A percentile compares a stretch with the other conserved stretches of the same genome.
phyloP scores from a whole-genome alignment of 2,797 vertebrate genomes.

The Falco columbarius region DNA sequence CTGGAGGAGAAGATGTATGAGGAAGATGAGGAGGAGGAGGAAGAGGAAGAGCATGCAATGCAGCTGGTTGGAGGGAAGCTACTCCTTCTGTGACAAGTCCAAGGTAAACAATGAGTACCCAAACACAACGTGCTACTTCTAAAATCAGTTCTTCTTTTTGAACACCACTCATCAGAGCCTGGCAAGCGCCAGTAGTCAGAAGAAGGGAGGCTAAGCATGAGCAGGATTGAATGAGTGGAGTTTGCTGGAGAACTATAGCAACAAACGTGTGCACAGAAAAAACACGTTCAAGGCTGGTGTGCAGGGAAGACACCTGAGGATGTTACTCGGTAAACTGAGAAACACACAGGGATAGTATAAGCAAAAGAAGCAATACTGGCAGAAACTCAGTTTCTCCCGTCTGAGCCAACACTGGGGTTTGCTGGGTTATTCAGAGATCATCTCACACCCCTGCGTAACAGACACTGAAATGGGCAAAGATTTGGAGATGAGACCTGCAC shows the following conservation, averaged over 20 bases:
- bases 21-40: neutral
- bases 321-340: rapidly evolving
- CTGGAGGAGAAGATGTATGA: neutral
- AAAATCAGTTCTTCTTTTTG: neutral
- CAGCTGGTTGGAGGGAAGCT: neutral
- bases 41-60: neutral
- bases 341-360: neutral
- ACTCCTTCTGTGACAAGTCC: neutral
- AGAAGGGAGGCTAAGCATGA: neutral
- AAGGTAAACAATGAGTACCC: neutral
- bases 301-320: neutral
- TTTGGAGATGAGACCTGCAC: neutral
- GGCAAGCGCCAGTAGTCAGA: neutral
- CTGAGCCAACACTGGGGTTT: neutral
- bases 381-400: neutral
- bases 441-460: rapidly evolving
- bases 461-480: neutral
- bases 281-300: neutral
- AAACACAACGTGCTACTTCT: neutral
- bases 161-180: neutral
- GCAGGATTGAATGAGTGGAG: neutral
- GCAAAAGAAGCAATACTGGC: neutral
- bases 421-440: neutral
- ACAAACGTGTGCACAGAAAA: neutral
- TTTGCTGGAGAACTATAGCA: neutral